phyloP scores from a whole-genome alignment of 2,888 invertebrate genomes.

The Eupithecia pulchellata region DNA sequence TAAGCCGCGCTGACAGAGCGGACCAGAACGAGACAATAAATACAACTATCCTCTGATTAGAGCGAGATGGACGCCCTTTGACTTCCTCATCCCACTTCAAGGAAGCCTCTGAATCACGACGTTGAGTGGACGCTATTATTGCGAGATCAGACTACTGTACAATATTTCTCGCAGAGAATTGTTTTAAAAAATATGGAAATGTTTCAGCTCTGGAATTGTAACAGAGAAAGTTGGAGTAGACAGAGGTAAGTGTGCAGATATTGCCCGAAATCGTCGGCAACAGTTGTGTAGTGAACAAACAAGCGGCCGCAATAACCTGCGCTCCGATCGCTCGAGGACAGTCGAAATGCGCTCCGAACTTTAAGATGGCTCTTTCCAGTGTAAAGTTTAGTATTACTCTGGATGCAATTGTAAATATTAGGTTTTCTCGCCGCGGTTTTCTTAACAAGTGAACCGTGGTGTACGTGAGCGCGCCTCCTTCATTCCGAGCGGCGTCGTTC shows the following conservation, averaged over 20 bases:
- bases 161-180: slow-evolving; percentile 29
- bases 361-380: slow-evolving; percentile 71
- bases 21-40: slow-evolving; percentile 57
- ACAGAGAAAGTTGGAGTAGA: slow-evolving; percentile 40
- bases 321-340: slow-evolving; percentile 71
- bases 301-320: slow-evolving; percentile 72
- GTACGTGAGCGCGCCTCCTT: slow-evolving; percentile 67
- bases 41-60: slow-evolving; percentile 50
- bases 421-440: slow-evolving; percentile 72
- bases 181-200: slow-evolving; percentile 30
- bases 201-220: slow-evolving; percentile 29
- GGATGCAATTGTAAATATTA: slow-evolving; percentile 75
- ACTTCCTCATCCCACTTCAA: slow-evolving; percentile 55
- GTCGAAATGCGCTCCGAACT: slow-evolving; percentile 66
- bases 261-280: slow-evolving; percentile 71
- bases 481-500: slow-evolving; percentile 59
- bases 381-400: slow-evolving; percentile 75
- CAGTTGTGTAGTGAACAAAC: slow-evolving; percentile 77
- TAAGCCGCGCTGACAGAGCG: slow-evolving; percentile 57
- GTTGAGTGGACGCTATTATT: slow-evolving; percentile 64
- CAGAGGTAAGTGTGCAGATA: slow-evolving; percentile 57
- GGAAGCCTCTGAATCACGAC: slow-evolving; percentile 59
- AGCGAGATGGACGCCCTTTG: slow-evolving; percentile 57
- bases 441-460: slow-evolving; percentile 72
- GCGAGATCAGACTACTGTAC: slow-evolving; percentile 56